A percentile compares a stretch with the other conserved stretches of the same genome.
phyloP scores from a whole-genome alignment of 2,113 vertebrate species.

The Calypte anna region DNA sequence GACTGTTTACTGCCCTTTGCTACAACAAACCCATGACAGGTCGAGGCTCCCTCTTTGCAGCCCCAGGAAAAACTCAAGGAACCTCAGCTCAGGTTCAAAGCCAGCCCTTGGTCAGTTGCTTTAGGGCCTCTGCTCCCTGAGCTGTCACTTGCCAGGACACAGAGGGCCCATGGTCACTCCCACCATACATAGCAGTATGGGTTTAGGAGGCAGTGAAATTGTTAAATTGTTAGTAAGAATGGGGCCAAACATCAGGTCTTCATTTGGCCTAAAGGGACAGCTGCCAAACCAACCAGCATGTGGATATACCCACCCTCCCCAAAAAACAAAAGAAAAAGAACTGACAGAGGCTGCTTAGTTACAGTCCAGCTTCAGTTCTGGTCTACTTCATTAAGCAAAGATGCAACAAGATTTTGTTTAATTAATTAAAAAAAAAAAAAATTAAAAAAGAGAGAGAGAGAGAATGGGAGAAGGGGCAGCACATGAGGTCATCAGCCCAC shows the following conservation, averaged over 20 bases:
- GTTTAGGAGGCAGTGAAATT: rapidly evolving
- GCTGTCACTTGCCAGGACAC: not conserved
- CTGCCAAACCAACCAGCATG: not conserved
- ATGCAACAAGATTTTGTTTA: not conserved
- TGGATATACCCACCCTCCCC: rapidly evolving
- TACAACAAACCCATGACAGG: rapidly evolving
- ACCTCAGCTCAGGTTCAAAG: not conserved
- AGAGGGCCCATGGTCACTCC: not conserved
- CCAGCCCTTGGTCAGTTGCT: not conserved
- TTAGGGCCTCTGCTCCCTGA: not conserved
- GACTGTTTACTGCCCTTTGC: not conserved
- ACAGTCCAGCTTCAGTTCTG: not conserved
- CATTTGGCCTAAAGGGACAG: not conserved
- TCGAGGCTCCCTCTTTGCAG: not conserved
- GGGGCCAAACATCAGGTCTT: not conserved
- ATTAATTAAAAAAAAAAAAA: too few species aligned
- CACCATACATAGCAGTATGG: rapidly evolving
- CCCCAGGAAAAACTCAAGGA: not conserved
- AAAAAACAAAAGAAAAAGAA: not conserved
- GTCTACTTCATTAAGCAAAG: not conserved
- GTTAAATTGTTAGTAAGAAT: rapidly evolving
- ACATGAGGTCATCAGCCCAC: not conserved
- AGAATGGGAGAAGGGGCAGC: not conserved
- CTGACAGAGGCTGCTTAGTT: not conserved
- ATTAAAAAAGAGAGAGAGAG: not conserved